phyloP scores from a whole-genome alignment of 2,797 vertebrate species.

The Phataginus tetradactyla region DNA sequence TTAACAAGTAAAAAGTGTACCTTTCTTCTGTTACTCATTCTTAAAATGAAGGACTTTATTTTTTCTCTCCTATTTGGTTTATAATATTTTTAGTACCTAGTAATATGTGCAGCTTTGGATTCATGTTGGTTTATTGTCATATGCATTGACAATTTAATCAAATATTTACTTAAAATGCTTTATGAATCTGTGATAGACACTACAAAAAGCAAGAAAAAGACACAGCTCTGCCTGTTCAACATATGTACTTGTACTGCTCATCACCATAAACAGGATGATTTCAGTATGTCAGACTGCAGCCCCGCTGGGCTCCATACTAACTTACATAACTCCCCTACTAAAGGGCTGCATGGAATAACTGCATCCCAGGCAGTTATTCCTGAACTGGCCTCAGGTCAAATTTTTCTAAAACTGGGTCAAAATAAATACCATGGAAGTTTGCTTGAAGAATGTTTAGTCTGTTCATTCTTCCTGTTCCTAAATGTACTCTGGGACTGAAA shows the following conservation, averaged over 20 bases:
- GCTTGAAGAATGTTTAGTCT: not conserved
- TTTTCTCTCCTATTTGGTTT: not conserved
- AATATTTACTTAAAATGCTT: constrained; percentile 12
- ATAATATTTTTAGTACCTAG: not conserved
- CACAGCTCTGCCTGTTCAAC: not conserved
- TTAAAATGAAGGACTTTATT: not conserved
- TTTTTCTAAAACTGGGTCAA: constrained; percentile 49
- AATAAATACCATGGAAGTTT: not conserved
- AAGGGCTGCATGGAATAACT: not conserved
- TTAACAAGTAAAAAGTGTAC: not conserved
- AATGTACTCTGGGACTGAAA: not conserved
- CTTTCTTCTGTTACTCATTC: not conserved
- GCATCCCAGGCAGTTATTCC: not conserved
- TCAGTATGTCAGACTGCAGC: not conserved
- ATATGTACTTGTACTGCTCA: not conserved
- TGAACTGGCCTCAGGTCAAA: not conserved
- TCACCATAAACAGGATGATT: not conserved
- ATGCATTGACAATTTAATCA: not conserved
- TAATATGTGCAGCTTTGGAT: not conserved
- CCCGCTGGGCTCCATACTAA: not conserved
- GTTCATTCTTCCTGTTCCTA: not conserved
- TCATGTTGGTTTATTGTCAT: not conserved
- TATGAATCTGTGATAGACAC: not conserved
- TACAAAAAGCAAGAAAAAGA: not conserved
- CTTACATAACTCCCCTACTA: not conserved